Conservation (phyloP, 1,140 invertebrate genomes). For the Drosophila suzukii region DNA sequence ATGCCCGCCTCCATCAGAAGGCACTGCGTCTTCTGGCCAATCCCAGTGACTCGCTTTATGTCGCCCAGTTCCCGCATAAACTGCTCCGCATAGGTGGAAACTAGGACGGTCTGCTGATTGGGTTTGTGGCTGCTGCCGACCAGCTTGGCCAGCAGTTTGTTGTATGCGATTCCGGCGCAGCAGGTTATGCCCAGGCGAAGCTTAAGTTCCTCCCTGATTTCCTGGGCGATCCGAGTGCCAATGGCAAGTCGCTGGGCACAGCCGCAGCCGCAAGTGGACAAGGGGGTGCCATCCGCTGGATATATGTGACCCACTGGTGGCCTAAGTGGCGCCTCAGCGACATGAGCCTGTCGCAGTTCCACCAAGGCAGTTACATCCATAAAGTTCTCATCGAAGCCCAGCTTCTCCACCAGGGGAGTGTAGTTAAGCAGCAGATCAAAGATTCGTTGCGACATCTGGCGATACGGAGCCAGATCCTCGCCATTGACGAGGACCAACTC, state of each 20-base stretch:
- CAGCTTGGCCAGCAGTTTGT: slow-evolving; percentile 93
- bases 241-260: slow-evolving; percentile 88
- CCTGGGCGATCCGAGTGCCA: slow-evolving; percentile 89
- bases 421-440: slow-evolving; percentile 88
- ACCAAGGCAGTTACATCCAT: slow-evolving; percentile 90
- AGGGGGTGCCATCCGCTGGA: slow-evolving; percentile 82
- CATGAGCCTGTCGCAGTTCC: slow-evolving; percentile 84
- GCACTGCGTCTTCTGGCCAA: slow-evolving; percentile 89
- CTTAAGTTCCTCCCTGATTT: slow-evolving; percentile 88
- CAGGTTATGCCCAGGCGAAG: slow-evolving; percentile 89
- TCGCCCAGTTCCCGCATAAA: slow-evolving; percentile 88
- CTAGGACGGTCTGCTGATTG: slow-evolving; percentile 92
- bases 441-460: slow-evolving; percentile 89
- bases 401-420: slow-evolving; percentile 89
- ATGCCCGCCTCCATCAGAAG: slow-evolving; percentile 88
- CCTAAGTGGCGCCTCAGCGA: slow-evolving; percentile 65
- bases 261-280: slow-evolving; percentile 88
- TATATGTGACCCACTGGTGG: slow-evolving; percentile 86
- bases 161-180: slow-evolving; percentile 93
- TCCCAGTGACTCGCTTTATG: slow-evolving; percentile 89
- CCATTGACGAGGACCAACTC: slow-evolving; percentile 89
- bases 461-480: slow-evolving; percentile 91
- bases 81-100: slow-evolving; percentile 87
- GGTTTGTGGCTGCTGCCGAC: slow-evolving; percentile 90
- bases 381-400: slow-evolving; percentile 93